Evolutionary conservation across 37 sponge, comb jelly and placozoan species (phyloP).

Genomic region (Dysidea cf. avara): DNA sequence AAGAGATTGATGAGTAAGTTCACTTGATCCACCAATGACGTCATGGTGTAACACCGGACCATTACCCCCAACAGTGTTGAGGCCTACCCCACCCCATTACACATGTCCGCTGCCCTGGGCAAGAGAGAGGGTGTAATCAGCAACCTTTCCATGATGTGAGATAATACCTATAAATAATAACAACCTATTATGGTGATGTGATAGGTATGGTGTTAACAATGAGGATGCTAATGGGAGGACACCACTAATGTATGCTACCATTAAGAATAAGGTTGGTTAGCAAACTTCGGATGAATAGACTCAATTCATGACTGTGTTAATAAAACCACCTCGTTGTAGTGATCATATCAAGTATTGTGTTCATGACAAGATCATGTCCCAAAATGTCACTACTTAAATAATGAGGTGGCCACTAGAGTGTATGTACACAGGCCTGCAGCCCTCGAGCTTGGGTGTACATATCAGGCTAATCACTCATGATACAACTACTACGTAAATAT

Average conservation of each 20-base stretch:
- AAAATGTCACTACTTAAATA: not conserved
- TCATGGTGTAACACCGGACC: too few relatives aligned
- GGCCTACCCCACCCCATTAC: slow-evolving; percentile 73
- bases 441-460: not conserved
- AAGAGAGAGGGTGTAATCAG: slow-evolving; percentile 68
- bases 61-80: slow-evolving; percentile 36
- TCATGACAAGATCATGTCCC: not conserved
- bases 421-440: not conserved
- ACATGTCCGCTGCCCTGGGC: slow-evolving; percentile 70
- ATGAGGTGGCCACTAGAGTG: not conserved
- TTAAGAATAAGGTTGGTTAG: slow-evolving; percentile 54
- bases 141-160: slow-evolving; percentile 77
- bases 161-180: too few relatives aligned
- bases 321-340: not conserved
- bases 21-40: too few relatives aligned
- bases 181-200: too few relatives aligned
- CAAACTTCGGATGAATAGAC: not conserved
- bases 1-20: too few relatives aligned
- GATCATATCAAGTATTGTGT: not conserved
- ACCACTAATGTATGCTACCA: slow-evolving; percentile 83
- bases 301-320: not conserved
- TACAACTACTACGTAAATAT: not conserved
- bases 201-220: slow-evolving; percentile 72
- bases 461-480: too few relatives aligned
- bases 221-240: slow-evolving; percentile 50